phyloP scores from a whole-genome alignment of 2,113 vertebrate genomes.

The Microtus montanus region DNA sequence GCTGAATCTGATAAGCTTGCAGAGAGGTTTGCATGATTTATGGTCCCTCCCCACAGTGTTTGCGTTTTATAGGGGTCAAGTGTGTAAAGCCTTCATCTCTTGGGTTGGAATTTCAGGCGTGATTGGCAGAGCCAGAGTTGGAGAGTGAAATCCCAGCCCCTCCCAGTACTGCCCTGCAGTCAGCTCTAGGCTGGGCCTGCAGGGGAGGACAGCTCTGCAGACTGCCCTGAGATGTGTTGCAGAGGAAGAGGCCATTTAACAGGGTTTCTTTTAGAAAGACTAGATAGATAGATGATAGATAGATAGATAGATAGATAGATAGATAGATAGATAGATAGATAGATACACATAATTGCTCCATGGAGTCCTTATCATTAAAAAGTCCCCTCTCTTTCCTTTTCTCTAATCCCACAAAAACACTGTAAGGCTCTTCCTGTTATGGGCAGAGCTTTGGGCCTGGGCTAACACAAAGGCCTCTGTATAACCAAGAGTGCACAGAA shows the following conservation, averaged over 20 bases:
- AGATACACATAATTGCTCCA: too few relatives aligned
- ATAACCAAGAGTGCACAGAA: neutral
- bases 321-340: too few relatives aligned
- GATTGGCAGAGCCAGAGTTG: slow-evolving; percentile 32
- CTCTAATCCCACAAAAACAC: neutral
- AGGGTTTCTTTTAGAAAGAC: neutral
- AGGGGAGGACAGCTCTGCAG: neutral
- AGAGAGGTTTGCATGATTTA: slow-evolving; percentile 47
- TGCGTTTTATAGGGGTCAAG: slow-evolving; percentile 62
- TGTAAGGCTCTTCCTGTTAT: fast-evolving
- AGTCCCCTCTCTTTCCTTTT: fast-evolving
- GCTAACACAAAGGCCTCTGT: neutral
- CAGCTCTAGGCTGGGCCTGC: neutral
- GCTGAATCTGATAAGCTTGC: slow-evolving; percentile 44
- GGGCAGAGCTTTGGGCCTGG: fast-evolving
- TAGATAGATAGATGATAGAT: fast-evolving
- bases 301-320: too few relatives aligned
- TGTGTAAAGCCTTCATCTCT: slow-evolving; percentile 47
- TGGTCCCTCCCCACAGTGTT: slow-evolving; percentile 1
- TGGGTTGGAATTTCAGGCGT: slow-evolving; percentile 52
- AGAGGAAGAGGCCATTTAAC: neutral
- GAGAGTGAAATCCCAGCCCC: neutral
- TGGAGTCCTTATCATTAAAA: neutral
- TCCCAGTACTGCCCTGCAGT: neutral
- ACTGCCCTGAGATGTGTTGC: neutral